phyloP scores from a whole-genome alignment of 2,888 invertebrate genomes.

The Tipula unca region DNA sequence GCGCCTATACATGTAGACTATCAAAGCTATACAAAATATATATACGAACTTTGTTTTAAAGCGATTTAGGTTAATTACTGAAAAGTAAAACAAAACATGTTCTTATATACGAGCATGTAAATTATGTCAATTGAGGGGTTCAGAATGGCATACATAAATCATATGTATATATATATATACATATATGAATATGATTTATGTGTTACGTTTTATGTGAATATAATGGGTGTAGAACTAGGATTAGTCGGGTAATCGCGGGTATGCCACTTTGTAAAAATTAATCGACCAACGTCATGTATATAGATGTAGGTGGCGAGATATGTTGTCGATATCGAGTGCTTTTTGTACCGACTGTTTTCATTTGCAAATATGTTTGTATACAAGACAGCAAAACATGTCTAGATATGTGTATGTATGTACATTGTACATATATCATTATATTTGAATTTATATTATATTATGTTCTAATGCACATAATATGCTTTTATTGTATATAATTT shows the following conservation, averaged over 20 bases:
- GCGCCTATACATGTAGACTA: background rate
- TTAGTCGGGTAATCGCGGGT: background rate
- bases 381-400: background rate
- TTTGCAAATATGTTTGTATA: background rate
- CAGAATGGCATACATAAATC: background rate
- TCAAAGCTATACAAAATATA: background rate
- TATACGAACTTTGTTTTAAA: background rate
- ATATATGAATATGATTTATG: background rate
- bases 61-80: background rate
- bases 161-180: too few species aligned
- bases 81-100: background rate
- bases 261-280: background rate
- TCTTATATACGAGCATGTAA: background rate
- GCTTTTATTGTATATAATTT: background rate
- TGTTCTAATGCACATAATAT: conserved; percentile 10
- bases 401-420: too few species aligned
- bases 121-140: background rate
- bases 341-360: background rate
- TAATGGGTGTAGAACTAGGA: background rate
- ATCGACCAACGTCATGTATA: background rate
- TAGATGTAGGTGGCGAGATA: background rate
- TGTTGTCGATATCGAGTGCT: background rate
- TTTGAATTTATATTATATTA: background rate
- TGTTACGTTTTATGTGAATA: background rate
- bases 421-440: background rate